phyloP scores from a whole-genome alignment of 2,113 vertebrate species.

The Porphyrio hochstetteri region DNA sequence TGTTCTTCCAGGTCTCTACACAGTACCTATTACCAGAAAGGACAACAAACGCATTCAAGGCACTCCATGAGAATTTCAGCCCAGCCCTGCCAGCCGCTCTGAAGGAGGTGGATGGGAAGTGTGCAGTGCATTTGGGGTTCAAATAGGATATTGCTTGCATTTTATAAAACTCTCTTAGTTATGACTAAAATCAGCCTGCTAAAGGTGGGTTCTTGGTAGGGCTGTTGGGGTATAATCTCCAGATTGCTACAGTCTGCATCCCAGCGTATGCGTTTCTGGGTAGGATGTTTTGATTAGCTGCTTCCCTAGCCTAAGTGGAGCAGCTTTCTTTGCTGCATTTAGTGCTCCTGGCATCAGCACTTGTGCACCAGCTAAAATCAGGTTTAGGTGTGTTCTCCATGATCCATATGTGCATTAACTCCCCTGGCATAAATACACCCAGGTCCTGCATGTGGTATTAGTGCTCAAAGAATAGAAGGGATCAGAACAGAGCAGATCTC shows the following conservation, averaged over 20 bases:
- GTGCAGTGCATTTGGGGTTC: background rate
- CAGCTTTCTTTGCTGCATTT: background rate
- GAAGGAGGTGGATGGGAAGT: background rate
- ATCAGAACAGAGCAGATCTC: background rate
- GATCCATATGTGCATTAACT: background rate
- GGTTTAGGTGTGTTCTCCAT: background rate
- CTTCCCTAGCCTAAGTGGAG: background rate
- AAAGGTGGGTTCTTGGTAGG: background rate
- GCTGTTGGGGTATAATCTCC: background rate
- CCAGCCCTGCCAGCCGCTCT: background rate
- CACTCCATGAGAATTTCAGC: background rate
- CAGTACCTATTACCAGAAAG: background rate
- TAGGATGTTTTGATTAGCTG: background rate
- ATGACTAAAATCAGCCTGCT: background rate
- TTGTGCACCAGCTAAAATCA: background rate
- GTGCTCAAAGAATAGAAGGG: background rate
- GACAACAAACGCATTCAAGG: background rate
- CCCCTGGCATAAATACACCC: background rate
- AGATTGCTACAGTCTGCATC: background rate
- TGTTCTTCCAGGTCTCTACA: background rate
- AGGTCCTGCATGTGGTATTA: background rate
- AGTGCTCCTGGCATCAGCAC: background rate
- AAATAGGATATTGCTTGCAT: background rate
- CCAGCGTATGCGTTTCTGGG: background rate
- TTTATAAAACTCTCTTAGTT: background rate